phyloP scores from a whole-genome alignment of 1,140 invertebrate genomes.

The Mercenaria mercenaria region DNA sequence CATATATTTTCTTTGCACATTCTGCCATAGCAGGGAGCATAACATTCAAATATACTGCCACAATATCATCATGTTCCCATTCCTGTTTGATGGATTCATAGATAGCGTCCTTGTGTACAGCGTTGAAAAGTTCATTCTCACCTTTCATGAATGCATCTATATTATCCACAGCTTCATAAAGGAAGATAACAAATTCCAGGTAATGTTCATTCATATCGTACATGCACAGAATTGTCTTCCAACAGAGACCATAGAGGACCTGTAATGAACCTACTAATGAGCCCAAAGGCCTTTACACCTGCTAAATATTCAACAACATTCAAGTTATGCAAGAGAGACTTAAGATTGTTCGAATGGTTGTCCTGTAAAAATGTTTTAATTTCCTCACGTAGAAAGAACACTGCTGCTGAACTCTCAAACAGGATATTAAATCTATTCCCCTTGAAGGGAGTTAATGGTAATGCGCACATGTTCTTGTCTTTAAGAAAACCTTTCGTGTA shows the following conservation, averaged over 20 bases:
- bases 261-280: constrained; percentile 53
- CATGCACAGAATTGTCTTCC: constrained; percentile 53
- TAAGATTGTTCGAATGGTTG: constrained; percentile 11
- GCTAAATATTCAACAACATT: constrained; percentile 36
- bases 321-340: constrained; percentile 27
- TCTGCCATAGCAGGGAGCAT: constrained; percentile 33
- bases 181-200: constrained; percentile 13
- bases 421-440: neutral
- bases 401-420: neutral
- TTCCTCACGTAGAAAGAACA: neutral
- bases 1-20: neutral
- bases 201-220: constrained; percentile 53
- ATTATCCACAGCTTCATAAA: neutral
- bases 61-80: constrained; percentile 48
- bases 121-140: neutral
- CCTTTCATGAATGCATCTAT: constrained; percentile 37
- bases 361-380: neutral
- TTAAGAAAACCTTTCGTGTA: constrained; percentile 15
- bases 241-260: constrained; percentile 54
- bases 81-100: neutral
- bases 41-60: neutral
- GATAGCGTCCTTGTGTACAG: constrained; percentile 19
- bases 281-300: constrained; percentile 50
- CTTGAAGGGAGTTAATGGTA: neutral
- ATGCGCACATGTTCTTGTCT: neutral